These are phyloP conservation scores for Speoplatyrhinus poulsoni DNA, from an alignment of 2,113 vertebrate genomes.

Conservation along the genomic window DNA sequence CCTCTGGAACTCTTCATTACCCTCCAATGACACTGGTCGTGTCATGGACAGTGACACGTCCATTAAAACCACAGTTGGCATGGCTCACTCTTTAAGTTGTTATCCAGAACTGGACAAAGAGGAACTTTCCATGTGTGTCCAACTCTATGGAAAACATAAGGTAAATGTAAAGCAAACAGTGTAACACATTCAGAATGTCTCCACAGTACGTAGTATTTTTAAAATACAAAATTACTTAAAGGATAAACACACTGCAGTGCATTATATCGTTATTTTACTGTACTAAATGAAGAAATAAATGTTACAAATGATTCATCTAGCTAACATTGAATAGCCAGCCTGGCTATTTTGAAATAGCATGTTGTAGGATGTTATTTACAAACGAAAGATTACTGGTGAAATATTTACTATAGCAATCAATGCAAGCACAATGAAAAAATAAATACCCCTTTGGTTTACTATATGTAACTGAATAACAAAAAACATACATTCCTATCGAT, in stretches of 20 bases:
- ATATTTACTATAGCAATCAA: neutral
- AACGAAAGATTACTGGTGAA: neutral
- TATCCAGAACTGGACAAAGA: conserved; percentile 4
- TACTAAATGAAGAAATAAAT: neutral
- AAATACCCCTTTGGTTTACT: neutral
- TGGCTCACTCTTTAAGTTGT: conserved; percentile 51
- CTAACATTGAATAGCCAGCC: conserved; percentile 26
- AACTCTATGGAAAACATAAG: neutral
- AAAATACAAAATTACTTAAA: neutral
- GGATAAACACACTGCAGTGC: neutral
- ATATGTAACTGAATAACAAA: neutral
- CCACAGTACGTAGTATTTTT: neutral
- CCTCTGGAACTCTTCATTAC: conserved; percentile 92
- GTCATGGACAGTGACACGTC: conserved; percentile 99
- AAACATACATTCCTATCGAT: conserved; percentile 27
- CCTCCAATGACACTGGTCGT: conserved; percentile 87
- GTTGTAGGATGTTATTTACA: neutral
- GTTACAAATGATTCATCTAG: neutral
- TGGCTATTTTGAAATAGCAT: conserved; percentile 12
- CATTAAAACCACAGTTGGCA: conserved; percentile 96
- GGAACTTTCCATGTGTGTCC: neutral
- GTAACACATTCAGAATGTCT: neutral
- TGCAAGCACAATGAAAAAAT: neutral
- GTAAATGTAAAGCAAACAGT: neutral
- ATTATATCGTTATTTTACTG: too few relatives aligned